Conservation (phyloP, 2,797 vertebrate genomes). For the Hirundo rustica region DNA sequence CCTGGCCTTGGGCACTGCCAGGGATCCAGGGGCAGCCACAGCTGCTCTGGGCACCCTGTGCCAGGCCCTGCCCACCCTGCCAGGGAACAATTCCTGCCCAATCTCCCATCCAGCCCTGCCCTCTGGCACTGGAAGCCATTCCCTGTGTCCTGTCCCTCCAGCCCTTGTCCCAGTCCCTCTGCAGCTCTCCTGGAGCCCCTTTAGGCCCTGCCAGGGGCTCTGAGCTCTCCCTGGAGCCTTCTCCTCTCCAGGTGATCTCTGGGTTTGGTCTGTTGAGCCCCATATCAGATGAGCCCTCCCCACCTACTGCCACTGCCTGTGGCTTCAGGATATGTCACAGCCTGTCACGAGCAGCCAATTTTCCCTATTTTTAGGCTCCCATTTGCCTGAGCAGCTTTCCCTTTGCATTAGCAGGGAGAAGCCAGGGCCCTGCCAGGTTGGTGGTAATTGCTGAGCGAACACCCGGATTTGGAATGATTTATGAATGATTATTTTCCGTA, state of each 20-base stretch:
- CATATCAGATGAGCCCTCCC: not conserved
- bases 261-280: not conserved
- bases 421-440: not conserved
- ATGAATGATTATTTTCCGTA: not conserved
- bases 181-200: not conserved
- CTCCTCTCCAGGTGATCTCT: not conserved
- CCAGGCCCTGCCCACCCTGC: not conserved
- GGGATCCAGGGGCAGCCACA: not conserved
- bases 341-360: not conserved
- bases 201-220: rapidly evolving
- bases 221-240: not conserved
- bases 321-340: not conserved
- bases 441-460: not conserved
- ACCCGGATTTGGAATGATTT: not conserved
- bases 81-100: not conserved
- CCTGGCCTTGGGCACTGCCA: not conserved
- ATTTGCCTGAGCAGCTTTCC: not conserved
- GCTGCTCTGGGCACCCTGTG: not conserved
- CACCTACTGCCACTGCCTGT: not conserved
- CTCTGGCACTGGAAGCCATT: not conserved
- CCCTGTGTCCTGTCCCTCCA: not conserved
- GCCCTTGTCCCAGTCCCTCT: not conserved
- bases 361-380: not conserved
- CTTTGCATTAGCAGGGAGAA: not conserved
- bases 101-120: not conserved